A percentile compares a stretch with the other conserved stretches of the same genome.
These are phyloP conservation scores for Muscidifurax raptorellus DNA, from an alignment of 1,140 invertebrate species.

Conservation along the genomic window DNA sequence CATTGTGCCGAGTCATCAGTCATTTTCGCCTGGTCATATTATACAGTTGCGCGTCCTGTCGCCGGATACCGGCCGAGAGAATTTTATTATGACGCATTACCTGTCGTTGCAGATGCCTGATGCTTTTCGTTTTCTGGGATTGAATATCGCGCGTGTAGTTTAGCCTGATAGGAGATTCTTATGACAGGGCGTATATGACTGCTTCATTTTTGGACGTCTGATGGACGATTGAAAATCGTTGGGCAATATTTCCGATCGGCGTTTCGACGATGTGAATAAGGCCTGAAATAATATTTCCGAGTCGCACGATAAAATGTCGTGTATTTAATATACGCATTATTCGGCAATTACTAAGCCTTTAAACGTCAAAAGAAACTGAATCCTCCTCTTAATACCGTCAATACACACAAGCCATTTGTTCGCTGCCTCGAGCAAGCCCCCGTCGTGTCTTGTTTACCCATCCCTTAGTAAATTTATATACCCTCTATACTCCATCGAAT, in stretches of 20 bases:
- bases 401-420: conserved; percentile 27
- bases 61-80: conserved; percentile 61
- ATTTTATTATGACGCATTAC: conserved; percentile 74
- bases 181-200: too few species aligned
- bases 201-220: not conserved
- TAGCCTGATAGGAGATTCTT: too few species aligned
- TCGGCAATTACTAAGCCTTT: conserved; percentile 29
- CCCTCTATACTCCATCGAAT: not conserved
- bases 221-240: too few species aligned
- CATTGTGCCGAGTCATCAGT: conserved; percentile 72
- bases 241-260: too few species aligned
- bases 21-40: conserved; percentile 58
- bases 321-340: too few species aligned
- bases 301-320: too few species aligned
- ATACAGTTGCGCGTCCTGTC: not conserved
- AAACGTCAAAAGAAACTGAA: conserved; percentile 15
- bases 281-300: too few species aligned
- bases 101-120: conserved; percentile 66
- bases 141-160: not conserved
- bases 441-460: not conserved
- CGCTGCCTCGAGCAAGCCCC: not conserved
- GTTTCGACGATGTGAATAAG: too few species aligned
- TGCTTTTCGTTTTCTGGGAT: not conserved
- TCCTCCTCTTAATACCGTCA: not conserved
- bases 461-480: conserved; percentile 19